Evolutionary conservation across 2,113 vertebrate species (phyloP), one percentile per base, ranked within the genome.

Genomic region (Phaethornis superciliosus): DNA sequence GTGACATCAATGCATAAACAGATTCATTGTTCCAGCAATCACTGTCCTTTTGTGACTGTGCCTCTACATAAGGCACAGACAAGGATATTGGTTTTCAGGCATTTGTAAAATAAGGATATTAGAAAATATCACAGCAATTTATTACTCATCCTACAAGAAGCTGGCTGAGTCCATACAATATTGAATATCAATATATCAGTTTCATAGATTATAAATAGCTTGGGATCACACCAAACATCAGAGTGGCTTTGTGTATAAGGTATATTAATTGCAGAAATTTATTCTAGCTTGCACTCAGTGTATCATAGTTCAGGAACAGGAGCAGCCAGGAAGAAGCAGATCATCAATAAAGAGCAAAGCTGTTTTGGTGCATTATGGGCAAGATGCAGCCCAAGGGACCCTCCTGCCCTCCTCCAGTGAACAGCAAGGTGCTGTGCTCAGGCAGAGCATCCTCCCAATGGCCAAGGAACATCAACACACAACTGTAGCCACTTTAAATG

Each of bases 161-260:
- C 70, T 90, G 81, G 33, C 54, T 65, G 63, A 72, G 89, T 91
- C 78, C 75, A 60, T 49, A 71, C 26, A 24, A 23, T 65, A 93
- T 60, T 64, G 81, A 91, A 26, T 58, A 96, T 28, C 87, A 80
- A 60, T 85, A 10, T 6, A 89, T 88, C 87, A 76, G 20, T 85
- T 96, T 80, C 78, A 91, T 12, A 75, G 87, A 67, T 67, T 89
- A 86, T 49, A 87, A 86, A 89, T 47, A 68, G 87, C 81, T 26
- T 22, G 44, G 67, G 62, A 87, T 72, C 44, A 35, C 0, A 3
- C 35, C 21, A n/a, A 71, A 71, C 35, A 81, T 79, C 30, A 60
- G 8, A 76, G 58, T 47, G 52, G 85, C 70, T 58, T 5, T 21
- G 2, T 7, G 23, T 27, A 44, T 40, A 23, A 79, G 42, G 27